Evolutionary conservation across 2,888 invertebrate species (phyloP).

Genomic region (Pristionchus japonicus): DNA sequence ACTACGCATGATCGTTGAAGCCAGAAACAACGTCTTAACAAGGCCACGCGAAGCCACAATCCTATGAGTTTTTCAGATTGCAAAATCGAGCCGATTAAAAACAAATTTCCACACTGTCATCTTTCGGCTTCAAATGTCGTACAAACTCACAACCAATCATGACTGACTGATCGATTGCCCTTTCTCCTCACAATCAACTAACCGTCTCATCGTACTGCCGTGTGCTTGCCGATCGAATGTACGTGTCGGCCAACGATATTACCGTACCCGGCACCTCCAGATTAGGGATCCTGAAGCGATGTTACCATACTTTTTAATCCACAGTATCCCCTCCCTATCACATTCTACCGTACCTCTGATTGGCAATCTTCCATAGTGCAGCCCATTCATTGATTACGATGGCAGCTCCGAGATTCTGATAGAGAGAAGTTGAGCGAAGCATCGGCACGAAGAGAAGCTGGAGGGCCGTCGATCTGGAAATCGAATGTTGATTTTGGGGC

Average conservation of each 20-base stretch:
- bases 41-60: too few relatives aligned
- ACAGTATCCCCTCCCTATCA: neutral
- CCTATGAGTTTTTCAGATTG: too few relatives aligned
- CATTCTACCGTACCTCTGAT: constrained; percentile 39
- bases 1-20: neutral
- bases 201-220: constrained; percentile 40
- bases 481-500: neutral
- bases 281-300: neutral
- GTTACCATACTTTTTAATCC: neutral
- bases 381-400: constrained; percentile 67
- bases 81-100: too few relatives aligned
- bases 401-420: constrained; percentile 65
- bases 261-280: constrained; percentile 43
- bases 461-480: constrained; percentile 50
- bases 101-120: too few relatives aligned
- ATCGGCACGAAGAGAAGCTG: constrained; percentile 66
- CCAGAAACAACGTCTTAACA: too few relatives aligned
- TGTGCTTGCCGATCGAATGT: neutral
- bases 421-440: constrained; percentile 62
- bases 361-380: constrained; percentile 46
- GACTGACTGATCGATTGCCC: neutral
- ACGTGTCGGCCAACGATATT: constrained; percentile 19
- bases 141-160: too few relatives aligned
- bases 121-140: too few relatives aligned
- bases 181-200: neutral